These are phyloP conservation scores for Aleiodes alternator DNA, from an alignment of 2,888 invertebrate genomes.

Conservation along the genomic window DNA sequence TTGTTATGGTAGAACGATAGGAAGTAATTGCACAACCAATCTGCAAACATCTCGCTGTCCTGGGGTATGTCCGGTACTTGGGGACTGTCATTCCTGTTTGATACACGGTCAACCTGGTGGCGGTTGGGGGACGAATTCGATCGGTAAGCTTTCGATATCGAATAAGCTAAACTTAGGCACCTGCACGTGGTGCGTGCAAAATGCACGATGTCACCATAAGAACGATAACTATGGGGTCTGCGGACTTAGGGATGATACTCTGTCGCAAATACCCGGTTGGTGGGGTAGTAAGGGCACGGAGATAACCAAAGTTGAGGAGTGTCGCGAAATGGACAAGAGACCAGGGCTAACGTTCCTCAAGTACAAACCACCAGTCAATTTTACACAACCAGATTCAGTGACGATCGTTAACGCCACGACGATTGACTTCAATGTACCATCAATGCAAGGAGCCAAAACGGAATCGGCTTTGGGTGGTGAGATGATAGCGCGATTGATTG, in stretches of 20 bases:
- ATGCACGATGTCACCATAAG: slow-evolving; percentile 91
- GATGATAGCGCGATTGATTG: slow-evolving; percentile 85
- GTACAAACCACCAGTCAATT: slow-evolving; percentile 91
- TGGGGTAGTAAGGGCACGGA: slow-evolving; percentile 91
- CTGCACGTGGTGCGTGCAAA: slow-evolving; percentile 96
- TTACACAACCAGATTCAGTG: slow-evolving; percentile 92
- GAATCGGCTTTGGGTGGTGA: slow-evolving; percentile 84
- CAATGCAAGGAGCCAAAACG: slow-evolving; percentile 81
- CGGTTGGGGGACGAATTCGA: slow-evolving; percentile 70
- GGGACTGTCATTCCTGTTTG: slow-evolving; percentile 93
- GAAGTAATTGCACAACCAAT: slow-evolving; percentile 93
- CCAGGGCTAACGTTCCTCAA: slow-evolving; percentile 93
- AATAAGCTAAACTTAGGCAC: slow-evolving; percentile 87
- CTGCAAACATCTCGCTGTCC: slow-evolving; percentile 91
- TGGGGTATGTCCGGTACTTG: slow-evolving; percentile 91
- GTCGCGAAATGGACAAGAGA: slow-evolving; percentile 85
- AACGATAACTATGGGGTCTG: slow-evolving; percentile 91
- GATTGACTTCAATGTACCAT: slow-evolving; percentile 85
- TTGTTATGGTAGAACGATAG: slow-evolving; percentile 90
- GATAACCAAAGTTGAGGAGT: slow-evolving; percentile 85
- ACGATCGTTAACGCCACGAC: slow-evolving; percentile 90
- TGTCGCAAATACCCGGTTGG: slow-evolving; percentile 90
- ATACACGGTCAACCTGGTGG: slow-evolving; percentile 84
- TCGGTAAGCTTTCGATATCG: slow-evolving; percentile 80
- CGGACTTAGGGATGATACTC: slow-evolving; percentile 86